These are phyloP conservation scores for Cotesia congregata DNA, from an alignment of 2,888 invertebrate genomes.

Conservation along the genomic window DNA sequence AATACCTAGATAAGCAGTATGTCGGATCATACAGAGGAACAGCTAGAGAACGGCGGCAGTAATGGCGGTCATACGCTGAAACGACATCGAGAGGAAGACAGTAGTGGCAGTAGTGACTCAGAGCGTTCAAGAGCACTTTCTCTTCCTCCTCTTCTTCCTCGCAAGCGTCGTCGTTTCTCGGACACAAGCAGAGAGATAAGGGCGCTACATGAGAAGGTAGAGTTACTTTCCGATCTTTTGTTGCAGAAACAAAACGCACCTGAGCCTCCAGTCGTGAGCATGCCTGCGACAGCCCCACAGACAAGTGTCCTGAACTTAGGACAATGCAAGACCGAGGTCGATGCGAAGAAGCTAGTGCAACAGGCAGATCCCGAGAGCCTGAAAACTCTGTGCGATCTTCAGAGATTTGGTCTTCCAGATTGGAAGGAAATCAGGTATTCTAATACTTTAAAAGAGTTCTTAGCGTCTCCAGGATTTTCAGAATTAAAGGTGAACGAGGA, in stretches of 20 bases:
- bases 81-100: no score
- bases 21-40: not conserved
- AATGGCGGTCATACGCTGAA: not conserved
- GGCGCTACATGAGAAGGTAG: slow-evolving; percentile 18
- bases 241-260: no score
- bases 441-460: slow-evolving; percentile 37
- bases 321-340: no score
- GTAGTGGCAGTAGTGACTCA: no score
- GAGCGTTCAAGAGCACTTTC: no score
- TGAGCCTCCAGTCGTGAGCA: no score
- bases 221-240: no score
- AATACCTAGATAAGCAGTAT: not conserved
- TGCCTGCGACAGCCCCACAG: no score
- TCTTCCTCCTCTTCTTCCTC: no score
- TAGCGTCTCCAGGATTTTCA: slow-evolving; percentile 42
- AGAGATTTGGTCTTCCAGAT: slow-evolving; percentile 38
- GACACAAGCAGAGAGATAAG: no score
- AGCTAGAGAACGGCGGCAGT: not conserved
- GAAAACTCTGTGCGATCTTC: slow-evolving; percentile 29
- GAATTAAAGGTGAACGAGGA: slow-evolving; percentile 51
- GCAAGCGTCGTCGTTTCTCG: no score
- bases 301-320: no score
- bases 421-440: slow-evolving; percentile 45
- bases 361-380: slow-evolving; percentile 26
- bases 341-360: slow-evolving; percentile 24